Base-by-base conservation (phyloP, 2,888 invertebrate species). In the Heliconius aoede region DNA sequence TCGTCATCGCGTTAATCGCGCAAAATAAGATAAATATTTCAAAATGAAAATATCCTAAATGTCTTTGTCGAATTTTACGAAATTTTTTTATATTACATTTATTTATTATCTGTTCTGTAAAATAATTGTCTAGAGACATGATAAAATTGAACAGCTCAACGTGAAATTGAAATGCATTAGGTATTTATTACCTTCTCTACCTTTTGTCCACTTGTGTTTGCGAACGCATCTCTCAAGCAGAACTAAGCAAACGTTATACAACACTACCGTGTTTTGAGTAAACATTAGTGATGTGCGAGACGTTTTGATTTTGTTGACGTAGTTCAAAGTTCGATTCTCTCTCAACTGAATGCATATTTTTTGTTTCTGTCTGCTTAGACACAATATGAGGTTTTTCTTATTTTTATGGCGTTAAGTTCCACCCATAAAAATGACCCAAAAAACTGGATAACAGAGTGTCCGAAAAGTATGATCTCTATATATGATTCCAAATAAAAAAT, bases 181-280 rank as follows among this genome's bases (percentile, higher is more conserved):
- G 11, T 18, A 9, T 30, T 68, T n/a, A n/a, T n/a, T n/a, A n/a
- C 1, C n/a, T 11, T 68, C 21, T 67, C 26, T 26, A 21, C 0
- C 46, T 21, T 28, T 68, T 60, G 55, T 74, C 68, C 67, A 76
- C 75, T 64, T 75, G 72, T 72, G 72, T 69, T 64, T 73, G 55
- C 68, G 58, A 61, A 60, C n/a, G 75, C 61, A 76, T 76, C 76
- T 73, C 76, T 46, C 51, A 32, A 65, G 67, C 73, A 30, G 36
- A 55, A 24, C 64, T 68, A 76, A 73, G 32, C 69, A 73, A 60
- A 78, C 18, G 62, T 76, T 76, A 73, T 26, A 30, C 55, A 76
- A 61, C 62, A 21, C 30, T 75, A 77, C 64, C 46, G 74, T 28
- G 46, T 46, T 46, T 68, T 68, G 21, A 46, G 4, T 40, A 67